Conservation (phyloP, 2,888 invertebrate species). For the Harpalus rufipes region DNA sequence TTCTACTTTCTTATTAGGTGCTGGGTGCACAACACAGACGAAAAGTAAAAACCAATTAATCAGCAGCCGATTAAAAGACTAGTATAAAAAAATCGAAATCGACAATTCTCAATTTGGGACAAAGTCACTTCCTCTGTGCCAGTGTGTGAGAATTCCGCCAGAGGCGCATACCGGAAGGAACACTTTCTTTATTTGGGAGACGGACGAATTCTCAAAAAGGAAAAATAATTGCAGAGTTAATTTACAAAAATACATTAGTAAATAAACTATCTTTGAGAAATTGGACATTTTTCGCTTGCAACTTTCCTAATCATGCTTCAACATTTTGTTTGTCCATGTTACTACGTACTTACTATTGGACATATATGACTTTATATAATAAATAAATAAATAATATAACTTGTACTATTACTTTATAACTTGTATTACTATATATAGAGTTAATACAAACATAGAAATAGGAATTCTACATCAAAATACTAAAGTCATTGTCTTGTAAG, state of each 20-base stretch:
- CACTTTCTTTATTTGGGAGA: constrained; percentile 37
- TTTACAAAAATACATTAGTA: too few relatives aligned
- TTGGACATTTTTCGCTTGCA: too few relatives aligned
- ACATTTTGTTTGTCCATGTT: too few relatives aligned
- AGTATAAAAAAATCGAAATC: constrained; percentile 54
- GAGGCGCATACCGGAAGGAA: constrained; percentile 48
- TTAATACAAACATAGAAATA: neutral
- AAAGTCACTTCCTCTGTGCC: constrained; percentile 51
- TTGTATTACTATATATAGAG: neutral
- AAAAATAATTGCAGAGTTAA: neutral
- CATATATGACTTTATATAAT: too few relatives aligned
- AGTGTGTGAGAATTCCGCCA: constrained; percentile 55
- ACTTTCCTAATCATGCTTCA: too few relatives aligned
- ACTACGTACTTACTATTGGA: too few relatives aligned
- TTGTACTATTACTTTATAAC: neutral
- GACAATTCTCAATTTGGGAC: constrained; percentile 59
- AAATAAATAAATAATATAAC: neutral
- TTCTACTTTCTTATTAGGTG: constrained; percentile 30
- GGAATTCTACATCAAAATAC: neutral
- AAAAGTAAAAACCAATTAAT: constrained; percentile 60
- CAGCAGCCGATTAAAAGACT: constrained; percentile 29
- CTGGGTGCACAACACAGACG: neutral
- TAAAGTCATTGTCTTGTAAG: constrained; percentile 3
- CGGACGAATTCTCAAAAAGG: neutral
- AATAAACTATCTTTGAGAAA: too few relatives aligned